These are phyloP conservation scores for Fragum fragum DNA, from an alignment of 2,888 invertebrate genomes.

Conservation along the genomic window DNA sequence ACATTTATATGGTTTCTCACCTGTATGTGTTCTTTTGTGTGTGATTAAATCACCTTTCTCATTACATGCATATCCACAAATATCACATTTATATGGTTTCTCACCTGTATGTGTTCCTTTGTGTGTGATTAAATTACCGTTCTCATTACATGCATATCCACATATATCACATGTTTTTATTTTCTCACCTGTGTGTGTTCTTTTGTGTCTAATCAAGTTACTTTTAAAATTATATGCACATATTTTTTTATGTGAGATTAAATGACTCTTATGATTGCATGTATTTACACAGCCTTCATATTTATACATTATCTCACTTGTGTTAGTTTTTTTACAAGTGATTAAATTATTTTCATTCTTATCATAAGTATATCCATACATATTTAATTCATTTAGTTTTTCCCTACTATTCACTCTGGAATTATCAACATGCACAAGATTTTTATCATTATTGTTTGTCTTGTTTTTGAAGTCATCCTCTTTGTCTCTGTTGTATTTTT, in stretches of 20 bases:
- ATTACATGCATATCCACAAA: conserved; percentile 2
- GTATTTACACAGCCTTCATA: conserved; percentile 4
- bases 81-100: conserved; percentile 2
- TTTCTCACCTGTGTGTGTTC: conserved; percentile 9
- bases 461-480: background rate
- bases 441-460: background rate
- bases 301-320: background rate
- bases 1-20: conserved; percentile 1
- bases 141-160: background rate
- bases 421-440: background rate
- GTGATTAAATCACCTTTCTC: background rate
- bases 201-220: background rate
- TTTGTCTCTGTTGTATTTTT: conserved; percentile 12
- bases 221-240: background rate
- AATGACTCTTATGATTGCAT: background rate
- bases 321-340: background rate
- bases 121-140: background rate
- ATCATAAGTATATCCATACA: background rate
- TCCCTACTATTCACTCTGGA: background rate
- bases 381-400: background rate
- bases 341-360: background rate
- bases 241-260: background rate
- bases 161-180: background rate
- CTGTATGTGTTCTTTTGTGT: background rate
- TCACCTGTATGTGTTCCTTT: conserved; percentile 14